These are phyloP conservation scores for Lateolabrax maculatus DNA, from an alignment of 2,797 vertebrate genomes.

Conservation along the genomic window DNA sequence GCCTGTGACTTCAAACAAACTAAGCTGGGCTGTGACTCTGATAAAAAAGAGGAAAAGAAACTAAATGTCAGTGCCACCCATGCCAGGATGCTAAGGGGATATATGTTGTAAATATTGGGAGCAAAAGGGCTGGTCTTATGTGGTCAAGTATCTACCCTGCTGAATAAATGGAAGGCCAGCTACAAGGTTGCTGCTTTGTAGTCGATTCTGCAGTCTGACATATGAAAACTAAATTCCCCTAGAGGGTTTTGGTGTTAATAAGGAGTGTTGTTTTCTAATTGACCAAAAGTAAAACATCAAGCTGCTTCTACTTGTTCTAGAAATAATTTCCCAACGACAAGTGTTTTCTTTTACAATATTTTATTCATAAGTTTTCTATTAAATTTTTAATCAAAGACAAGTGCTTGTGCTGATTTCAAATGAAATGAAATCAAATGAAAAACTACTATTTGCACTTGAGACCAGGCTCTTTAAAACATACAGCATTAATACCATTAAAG, in stretches of 20 bases:
- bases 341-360: background rate
- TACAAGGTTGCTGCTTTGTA: background rate
- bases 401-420: background rate
- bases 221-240: background rate
- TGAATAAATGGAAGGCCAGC: background rate
- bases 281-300: background rate
- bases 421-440: background rate
- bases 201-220: background rate
- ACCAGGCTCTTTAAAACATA: background rate
- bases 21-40: constrained; percentile 91
- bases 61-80: constrained; percentile 20
- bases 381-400: background rate
- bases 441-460: background rate
- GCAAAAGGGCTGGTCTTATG: background rate
- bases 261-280: background rate
- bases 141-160: background rate
- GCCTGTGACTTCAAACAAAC: constrained; percentile 93
- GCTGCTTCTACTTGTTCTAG: background rate
- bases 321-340: background rate
- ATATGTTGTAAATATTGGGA: background rate
- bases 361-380: background rate
- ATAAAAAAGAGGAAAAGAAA: constrained; percentile 13
- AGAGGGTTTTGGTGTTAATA: background rate
- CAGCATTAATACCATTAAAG: background rate
- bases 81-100: background rate